Base-by-base conservation (phyloP, 2,797 vertebrate species). In the Characodon lateralis region DNA sequence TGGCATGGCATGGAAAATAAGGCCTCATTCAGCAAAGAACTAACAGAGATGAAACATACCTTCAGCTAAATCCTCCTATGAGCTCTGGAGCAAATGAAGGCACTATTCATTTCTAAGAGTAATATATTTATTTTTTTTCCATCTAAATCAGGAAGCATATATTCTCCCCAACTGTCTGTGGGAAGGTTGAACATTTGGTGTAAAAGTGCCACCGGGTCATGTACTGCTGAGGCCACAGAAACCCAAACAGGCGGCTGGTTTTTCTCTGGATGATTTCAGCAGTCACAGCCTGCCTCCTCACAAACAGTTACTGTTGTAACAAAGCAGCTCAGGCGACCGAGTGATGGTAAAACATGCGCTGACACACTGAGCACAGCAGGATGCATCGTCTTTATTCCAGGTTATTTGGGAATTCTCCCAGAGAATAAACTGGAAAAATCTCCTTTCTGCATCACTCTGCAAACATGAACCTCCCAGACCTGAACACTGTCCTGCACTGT, bases 401-500 rank as follows among this genome's bases (percentile, higher is more conserved):
- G 61, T 35, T 65, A 35, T 65, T 14, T 22, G 18, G 51, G 10
- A 39, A 65, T 8, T 22, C 35, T 41, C 12, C 65, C 24, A 68
- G 22, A 68, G 41, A 68, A 46, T 46, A n/a, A 68, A n/a, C 65
- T 43, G 65, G 24, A 68, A 68, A 68, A n/a, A 68, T 68, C 24
- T n/a, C 31, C 35, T 51, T 35, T 5, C 26, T 51, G 48, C 28
- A 50, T 71, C 46, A 22, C 9, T 51, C 71, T 53, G 71, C 28
- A 72, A 35, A 72, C 50, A 72, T 24, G 46, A 35, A 24, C 26
- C 2, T 41, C n/a, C 14, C 31, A 61, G 58, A 61, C 55, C 55
- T 56, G 14, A 66, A 66, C 61, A 76, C 59, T 26, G 41, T 58
- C 39, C 73, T 56, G 14, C 61, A 48, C 59, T 53, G 50, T 55